phyloP scores from a whole-genome alignment of 2,888 invertebrate species.

The Tetheella fluctuosa region DNA sequence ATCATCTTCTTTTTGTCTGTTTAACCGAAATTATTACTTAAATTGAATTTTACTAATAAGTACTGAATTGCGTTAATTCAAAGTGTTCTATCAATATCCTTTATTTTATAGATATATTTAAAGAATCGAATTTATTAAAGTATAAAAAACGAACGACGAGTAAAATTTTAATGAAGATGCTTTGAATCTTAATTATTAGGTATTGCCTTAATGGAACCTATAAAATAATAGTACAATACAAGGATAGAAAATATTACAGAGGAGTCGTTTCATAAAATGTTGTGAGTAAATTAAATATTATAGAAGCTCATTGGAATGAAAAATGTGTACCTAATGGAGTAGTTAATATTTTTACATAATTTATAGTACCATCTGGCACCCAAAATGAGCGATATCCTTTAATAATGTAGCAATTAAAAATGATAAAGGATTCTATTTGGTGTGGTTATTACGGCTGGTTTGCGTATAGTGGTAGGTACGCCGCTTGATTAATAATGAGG shows the following conservation, averaged over 20 bases:
- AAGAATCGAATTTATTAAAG: no score
- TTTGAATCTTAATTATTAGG: no score
- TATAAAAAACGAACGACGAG: no score
- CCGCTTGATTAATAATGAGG: slow-evolving; percentile 16
- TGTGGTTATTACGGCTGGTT: slow-evolving; percentile 14
- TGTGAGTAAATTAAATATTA: neutral
- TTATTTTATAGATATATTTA: no score
- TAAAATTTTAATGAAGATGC: no score
- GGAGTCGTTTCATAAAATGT: no score
- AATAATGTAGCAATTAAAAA: slow-evolving; percentile 34
- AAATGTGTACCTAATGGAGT: slow-evolving; percentile 2
- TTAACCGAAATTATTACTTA: no score
- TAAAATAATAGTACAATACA: no score
- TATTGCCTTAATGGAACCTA: no score
- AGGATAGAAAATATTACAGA: no score
- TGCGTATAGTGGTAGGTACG: slow-evolving; percentile 10
- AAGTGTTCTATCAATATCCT: no score
- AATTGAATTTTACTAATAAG: neutral
- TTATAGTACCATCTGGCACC: slow-evolving; percentile 36
- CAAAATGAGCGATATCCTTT: slow-evolving; percentile 23
- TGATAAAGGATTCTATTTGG: slow-evolving; percentile 29
- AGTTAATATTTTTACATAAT: slow-evolving; percentile 14
- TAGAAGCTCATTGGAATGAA: neutral
- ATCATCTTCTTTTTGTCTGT: neutral
- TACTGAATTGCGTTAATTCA: neutral